Base-by-base conservation (phyloP, 2,888 invertebrate species). In the Nasonia oneida region DNA sequence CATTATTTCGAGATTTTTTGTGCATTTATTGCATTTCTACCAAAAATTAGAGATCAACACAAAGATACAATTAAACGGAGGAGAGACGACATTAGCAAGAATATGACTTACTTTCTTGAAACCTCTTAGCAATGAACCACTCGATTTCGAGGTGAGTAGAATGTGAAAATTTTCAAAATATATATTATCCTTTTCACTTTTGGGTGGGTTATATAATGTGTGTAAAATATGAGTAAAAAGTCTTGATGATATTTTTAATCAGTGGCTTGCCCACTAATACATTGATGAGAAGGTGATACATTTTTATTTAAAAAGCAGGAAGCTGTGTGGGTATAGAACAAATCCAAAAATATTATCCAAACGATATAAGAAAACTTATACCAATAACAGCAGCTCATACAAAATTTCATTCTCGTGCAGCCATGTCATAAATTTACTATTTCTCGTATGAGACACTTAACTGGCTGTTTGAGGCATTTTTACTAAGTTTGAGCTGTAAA, bases 91-190 rank as follows among this genome's bases (percentile, higher is more conserved):
- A 90, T 91, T 92, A 90, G 91, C 93, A 91, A 93, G 93, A 91
- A 89, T 91, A 92, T 91, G 90, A 90, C 90, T 93, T 92, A 91
- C 93, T 92, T 92, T 92, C 92, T 93, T 92, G 92, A 93, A 92
- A 91, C 92, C 91, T 90, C 92, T 92, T 92, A 89, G 89, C 92
- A 92, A 91, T 92, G 92, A 92, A 91, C 93, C 91, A 90, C 93
- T 92, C 91, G 88, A 90, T 91, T 89, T 89, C 87, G 89, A 93
- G 93, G 93, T 93, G 93, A 93, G 93, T 93, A 93, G 92, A 91
- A 87, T 90, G 91, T 91, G 91, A 92, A 91, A 93, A 91, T 91
- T 91, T 91, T 92, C 75, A 82, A 91, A 90, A 92, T 91, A 90
- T 90, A 89, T 89, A 88, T 91, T 90, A 91, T 91, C 87, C 89